Conservation (phyloP, 2,888 invertebrate species). For the Euproctis similis region DNA sequence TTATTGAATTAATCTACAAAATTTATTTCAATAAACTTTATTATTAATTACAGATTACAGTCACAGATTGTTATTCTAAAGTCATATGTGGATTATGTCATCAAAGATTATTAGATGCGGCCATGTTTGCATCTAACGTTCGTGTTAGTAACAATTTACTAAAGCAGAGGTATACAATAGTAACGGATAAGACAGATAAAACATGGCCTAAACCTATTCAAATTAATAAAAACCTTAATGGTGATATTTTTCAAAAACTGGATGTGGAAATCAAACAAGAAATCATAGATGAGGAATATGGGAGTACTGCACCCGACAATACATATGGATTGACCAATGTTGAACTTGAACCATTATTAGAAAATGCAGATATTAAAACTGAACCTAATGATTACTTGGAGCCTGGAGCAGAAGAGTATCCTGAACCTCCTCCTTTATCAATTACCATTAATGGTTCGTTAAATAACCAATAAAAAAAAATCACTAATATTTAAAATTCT, state of each 20-base stretch:
- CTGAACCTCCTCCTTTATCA: slow-evolving; percentile 27
- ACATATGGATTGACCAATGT: slow-evolving; percentile 6
- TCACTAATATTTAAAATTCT: background rate
- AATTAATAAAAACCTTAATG: slow-evolving; percentile 39
- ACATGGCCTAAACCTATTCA: slow-evolving; percentile 61
- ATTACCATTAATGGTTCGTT: slow-evolving; percentile 37
- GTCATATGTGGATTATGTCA: slow-evolving; percentile 47
- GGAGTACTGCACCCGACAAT: slow-evolving; percentile 17
- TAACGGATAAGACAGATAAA: slow-evolving; percentile 15
- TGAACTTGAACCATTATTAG: slow-evolving; percentile 9
- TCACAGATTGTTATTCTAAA: slow-evolving; percentile 45
- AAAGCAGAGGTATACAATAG: slow-evolving; percentile 18
- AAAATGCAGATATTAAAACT: slow-evolving; percentile 49
- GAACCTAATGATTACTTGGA: slow-evolving; percentile 53
- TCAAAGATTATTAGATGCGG: slow-evolving; percentile 36
- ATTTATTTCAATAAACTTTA: no score
- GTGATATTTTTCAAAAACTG: slow-evolving; percentile 24
- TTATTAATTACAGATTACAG: slow-evolving; percentile 43
- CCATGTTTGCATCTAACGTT: slow-evolving; percentile 37
- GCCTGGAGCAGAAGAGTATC: slow-evolving; percentile 48
- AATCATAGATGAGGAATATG: slow-evolving; percentile 46
- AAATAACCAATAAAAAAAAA: no score
- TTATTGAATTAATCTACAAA: no score
- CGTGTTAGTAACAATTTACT: slow-evolving; percentile 35
- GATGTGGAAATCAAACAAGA: slow-evolving; percentile 56